These are phyloP conservation scores for Diorhabda carinulata DNA, from an alignment of 1,140 invertebrate species.

Conservation along the genomic window DNA sequence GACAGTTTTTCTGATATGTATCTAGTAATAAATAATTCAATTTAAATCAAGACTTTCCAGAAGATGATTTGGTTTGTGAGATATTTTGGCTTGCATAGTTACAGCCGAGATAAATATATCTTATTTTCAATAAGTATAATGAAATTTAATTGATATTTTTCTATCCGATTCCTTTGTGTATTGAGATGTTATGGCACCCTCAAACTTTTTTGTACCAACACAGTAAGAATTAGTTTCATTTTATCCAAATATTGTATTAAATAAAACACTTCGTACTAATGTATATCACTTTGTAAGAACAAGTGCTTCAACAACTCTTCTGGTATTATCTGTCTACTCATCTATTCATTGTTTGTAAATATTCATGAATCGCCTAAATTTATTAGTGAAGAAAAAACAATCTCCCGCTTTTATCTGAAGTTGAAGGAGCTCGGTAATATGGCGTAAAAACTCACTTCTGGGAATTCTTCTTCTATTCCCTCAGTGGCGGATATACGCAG, in stretches of 20 bases:
- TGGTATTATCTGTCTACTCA: slow-evolving; percentile 11
- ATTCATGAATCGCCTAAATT: slow-evolving; percentile 31
- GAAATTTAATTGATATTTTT: no score
- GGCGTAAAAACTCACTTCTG: slow-evolving; percentile 11
- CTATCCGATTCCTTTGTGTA: no score
- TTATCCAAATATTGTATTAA: neutral
- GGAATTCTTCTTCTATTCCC: slow-evolving; percentile 13
- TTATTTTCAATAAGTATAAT: no score
- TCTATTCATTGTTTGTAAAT: slow-evolving; percentile 25
- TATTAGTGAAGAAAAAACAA: slow-evolving; percentile 28
- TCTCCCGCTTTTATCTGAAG: slow-evolving; percentile 23
- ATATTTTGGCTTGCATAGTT: no score
- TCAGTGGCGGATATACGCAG: neutral
- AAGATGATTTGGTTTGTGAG: no score
- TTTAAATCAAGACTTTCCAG: no score
- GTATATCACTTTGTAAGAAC: slow-evolving; percentile 6
- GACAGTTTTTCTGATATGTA: no score
- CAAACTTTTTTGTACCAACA: no score
- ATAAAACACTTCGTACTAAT: neutral
- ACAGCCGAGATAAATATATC: no score
- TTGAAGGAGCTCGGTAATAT: slow-evolving; percentile 8
- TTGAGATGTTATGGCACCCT: no score
- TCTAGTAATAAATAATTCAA: no score
- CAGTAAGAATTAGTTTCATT: neutral
- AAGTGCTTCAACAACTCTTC: slow-evolving; percentile 6